These are phyloP conservation scores for Kryptopterus vitreolus DNA, from an alignment of 2,797 vertebrate species.

Conservation along the genomic window DNA sequence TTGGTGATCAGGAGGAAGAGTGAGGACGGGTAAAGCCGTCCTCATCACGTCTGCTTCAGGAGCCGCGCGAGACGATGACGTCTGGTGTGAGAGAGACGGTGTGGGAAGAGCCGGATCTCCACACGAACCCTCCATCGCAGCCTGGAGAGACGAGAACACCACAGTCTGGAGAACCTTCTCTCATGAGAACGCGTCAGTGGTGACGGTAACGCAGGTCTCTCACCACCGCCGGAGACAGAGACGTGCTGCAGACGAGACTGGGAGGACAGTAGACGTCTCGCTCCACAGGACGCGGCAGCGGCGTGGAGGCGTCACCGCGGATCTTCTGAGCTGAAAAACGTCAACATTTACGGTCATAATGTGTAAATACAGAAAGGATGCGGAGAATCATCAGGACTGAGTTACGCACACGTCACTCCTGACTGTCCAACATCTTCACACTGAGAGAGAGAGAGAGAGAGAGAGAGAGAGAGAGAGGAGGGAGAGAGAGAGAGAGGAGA, in stretches of 20 bases:
- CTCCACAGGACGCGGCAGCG: background rate
- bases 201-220: slow-evolving; percentile 7
- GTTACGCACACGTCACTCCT: slow-evolving; percentile 5
- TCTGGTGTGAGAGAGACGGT: slow-evolving; percentile 48
- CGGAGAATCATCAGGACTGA: too few species aligned
- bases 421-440: background rate
- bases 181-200: background rate
- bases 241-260: background rate
- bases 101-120: slow-evolving; percentile 52
- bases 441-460: background rate
- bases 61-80: slow-evolving; percentile 23
- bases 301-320: background rate
- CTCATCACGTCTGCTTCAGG: slow-evolving; percentile 14
- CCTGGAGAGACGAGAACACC: slow-evolving; percentile 11
- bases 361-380: background rate
- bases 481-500: background rate
- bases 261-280: background rate
- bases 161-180: background rate
- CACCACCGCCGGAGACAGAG: slow-evolving; percentile 36
- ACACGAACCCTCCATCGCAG: slow-evolving; percentile 46
- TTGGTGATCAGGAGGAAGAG: slow-evolving; percentile 14
- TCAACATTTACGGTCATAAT: background rate
- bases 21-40: slow-evolving; percentile 39
- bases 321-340: background rate
- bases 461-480: background rate